Conservation (phyloP, 2,113 vertebrate genomes). For the Hystrix cristata region DNA sequence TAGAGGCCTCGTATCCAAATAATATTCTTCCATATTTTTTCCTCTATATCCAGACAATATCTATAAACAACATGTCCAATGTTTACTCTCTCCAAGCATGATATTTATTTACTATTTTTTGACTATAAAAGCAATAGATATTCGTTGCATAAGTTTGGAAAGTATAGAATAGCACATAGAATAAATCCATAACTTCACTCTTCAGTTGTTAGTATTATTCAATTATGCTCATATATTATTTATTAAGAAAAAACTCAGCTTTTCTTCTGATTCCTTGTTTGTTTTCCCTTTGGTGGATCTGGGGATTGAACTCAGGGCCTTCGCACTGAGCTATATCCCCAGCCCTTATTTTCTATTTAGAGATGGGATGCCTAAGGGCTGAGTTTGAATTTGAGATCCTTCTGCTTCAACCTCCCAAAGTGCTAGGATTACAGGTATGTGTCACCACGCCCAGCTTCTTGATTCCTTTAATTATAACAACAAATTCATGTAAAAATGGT, state of each 20-base stretch:
- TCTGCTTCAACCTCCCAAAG: too few relatives aligned
- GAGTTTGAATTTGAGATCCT: neutral
- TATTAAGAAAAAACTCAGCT: neutral
- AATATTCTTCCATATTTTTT: neutral
- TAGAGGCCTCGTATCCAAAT: neutral
- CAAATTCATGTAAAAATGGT: neutral
- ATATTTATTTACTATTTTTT: neutral
- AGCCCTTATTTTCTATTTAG: neutral
- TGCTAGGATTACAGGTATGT: neutral
- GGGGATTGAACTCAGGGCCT: neutral
- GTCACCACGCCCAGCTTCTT: neutral
- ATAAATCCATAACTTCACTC: neutral
- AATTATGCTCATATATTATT: neutral
- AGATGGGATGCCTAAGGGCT: neutral
- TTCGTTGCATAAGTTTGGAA: neutral
- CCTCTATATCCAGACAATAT: neutral
- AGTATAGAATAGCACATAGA: neutral
- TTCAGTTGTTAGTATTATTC: neutral
- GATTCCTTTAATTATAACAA: slow-evolving; percentile 16
- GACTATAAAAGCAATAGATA: slow-evolving; percentile 43
- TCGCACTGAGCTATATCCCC: neutral
- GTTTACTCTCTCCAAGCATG: neutral
- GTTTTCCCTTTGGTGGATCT: neutral
- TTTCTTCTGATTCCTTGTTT: slow-evolving; percentile 22
- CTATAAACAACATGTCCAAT: neutral